Conservation (phyloP, 2,113 vertebrate species). For the Gracilinanus agilis region DNA sequence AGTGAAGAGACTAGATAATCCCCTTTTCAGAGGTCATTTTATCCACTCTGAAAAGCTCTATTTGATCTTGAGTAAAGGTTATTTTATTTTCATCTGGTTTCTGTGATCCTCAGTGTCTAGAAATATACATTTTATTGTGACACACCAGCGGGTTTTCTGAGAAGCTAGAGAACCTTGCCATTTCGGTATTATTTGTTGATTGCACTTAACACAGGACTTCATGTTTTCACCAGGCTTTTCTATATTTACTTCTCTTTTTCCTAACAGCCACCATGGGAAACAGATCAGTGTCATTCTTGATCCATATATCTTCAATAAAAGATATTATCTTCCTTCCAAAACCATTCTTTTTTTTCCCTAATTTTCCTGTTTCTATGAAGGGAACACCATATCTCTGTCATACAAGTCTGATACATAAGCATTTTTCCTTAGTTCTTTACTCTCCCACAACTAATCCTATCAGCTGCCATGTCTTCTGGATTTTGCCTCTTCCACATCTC, state of each 20-base stretch:
- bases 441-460: not conserved
- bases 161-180: not conserved
- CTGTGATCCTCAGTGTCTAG: not conserved
- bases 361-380: not conserved
- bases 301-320: not conserved
- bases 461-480: not conserved
- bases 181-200: not conserved
- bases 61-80: not conserved
- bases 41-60: not conserved
- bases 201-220: not conserved
- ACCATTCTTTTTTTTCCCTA: not conserved
- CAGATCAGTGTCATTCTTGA: not conserved
- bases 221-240: constrained; percentile 7
- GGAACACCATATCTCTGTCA: too few species aligned
- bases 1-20: not conserved
- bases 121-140: not conserved
- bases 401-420: not conserved
- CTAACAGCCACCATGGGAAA: not conserved
- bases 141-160: not conserved
- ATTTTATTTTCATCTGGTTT: not conserved
- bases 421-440: not conserved
- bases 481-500: not conserved
- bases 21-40: not conserved
- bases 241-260: not conserved
- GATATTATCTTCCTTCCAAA: not conserved